Conservation (phyloP, 2,888 invertebrate species). For the Nemapogon koenigi region DNA sequence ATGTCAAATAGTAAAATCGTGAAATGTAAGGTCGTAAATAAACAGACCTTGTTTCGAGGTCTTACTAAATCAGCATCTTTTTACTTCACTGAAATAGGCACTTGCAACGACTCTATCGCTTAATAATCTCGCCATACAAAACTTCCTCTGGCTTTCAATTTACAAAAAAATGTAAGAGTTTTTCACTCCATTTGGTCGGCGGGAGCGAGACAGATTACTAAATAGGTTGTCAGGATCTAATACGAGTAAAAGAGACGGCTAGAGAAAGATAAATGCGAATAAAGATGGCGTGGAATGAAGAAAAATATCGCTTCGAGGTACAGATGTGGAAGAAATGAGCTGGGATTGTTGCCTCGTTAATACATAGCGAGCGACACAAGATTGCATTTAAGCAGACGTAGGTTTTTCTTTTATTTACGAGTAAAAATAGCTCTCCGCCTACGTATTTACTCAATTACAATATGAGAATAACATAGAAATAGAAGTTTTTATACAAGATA, state of each 20-base stretch:
- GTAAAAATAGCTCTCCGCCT: no score
- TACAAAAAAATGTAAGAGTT: conserved; percentile 28
- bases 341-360: conserved; percentile 27
- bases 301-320: conserved; percentile 20
- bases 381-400: conserved; percentile 9
- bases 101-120: conserved; percentile 20
- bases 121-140: conserved; percentile 23
- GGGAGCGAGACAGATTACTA: conserved; percentile 15
- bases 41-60: no score
- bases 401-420: conserved; percentile 11
- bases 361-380: conserved; percentile 10
- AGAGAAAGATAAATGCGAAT: conserved; percentile 9
- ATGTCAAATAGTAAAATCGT: no score
- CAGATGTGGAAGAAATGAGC: conserved; percentile 20
- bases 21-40: no score
- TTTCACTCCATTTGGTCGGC: conserved; percentile 25
- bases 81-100: conserved; percentile 3
- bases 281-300: conserved; percentile 11
- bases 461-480: no score
- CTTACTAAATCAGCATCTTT: conserved; percentile 3
- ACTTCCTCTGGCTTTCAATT: conserved; percentile 26
- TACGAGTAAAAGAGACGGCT: conserved; percentile 19
- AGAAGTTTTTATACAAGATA: no score
- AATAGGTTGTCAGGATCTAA: conserved; percentile 10
- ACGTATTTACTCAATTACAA: no score